Percentiles rank a stretch among this genome's conserved stretches.
Evolutionary conservation across 2,888 invertebrate species (phyloP).

Genomic region (Rhopalosiphum nymphaeae): DNA sequence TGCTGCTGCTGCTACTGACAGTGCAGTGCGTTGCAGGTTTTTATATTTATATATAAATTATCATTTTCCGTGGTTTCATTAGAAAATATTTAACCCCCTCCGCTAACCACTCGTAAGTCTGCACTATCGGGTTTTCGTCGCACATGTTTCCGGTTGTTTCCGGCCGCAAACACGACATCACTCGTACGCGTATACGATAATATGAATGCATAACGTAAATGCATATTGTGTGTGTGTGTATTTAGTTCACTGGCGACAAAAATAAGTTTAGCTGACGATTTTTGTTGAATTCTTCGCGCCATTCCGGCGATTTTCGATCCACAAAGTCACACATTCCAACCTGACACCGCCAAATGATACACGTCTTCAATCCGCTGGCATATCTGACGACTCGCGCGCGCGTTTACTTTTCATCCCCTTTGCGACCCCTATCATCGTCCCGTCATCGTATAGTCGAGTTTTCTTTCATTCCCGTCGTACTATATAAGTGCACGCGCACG

Average conservation of each 20-base stretch:
- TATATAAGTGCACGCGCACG: too few relatives aligned
- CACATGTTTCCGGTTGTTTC: background rate
- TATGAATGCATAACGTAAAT: background rate
- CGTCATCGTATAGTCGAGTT: background rate
- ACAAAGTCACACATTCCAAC: background rate
- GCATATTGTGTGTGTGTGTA: background rate
- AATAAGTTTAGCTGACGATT: background rate
- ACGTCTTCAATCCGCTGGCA: background rate
- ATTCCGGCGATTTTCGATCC: background rate
- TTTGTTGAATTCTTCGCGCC: background rate
- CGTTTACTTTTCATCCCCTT: background rate
- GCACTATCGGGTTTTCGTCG: background rate
- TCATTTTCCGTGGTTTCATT: constrained; percentile 37
- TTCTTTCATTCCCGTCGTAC: background rate
- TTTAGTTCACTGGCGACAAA: background rate
- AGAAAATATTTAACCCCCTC: constrained; percentile 8
- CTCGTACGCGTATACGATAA: background rate
- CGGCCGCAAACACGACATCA: background rate
- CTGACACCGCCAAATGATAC: background rate
- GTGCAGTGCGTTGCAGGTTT: background rate
- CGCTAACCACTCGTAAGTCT: background rate
- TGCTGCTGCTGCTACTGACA: background rate
- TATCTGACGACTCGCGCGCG: background rate
- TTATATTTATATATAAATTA: constrained; percentile 30
- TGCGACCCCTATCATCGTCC: background rate